Conservation (phyloP, 2,797 vertebrate species). For the Sebastes goodei region DNA sequence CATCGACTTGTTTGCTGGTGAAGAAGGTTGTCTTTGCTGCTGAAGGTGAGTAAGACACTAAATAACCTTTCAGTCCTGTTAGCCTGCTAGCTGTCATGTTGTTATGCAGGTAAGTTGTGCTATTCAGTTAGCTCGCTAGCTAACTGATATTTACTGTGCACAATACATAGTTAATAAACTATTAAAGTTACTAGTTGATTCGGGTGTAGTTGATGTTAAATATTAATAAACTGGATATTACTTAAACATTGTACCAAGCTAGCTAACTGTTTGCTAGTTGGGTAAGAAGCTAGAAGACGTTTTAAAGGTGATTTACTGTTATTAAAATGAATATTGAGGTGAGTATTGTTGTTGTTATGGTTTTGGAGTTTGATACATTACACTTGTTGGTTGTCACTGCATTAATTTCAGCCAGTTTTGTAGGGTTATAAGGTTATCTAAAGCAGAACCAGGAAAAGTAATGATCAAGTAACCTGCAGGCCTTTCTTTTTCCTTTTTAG, state of each 20-base stretch:
- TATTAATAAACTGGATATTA: not conserved
- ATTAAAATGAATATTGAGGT: not conserved
- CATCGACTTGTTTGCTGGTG: conserved; percentile 11
- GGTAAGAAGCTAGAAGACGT: conserved; percentile 16
- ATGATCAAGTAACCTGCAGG: not conserved
- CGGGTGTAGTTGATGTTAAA: not conserved
- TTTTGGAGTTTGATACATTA: not conserved
- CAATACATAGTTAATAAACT: not conserved
- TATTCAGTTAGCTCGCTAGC: conserved; percentile 45
- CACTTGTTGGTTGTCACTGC: conserved; percentile 26
- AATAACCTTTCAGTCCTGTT: conserved; percentile 10
- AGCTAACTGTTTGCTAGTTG: conserved; percentile 17
- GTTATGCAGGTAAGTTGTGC: conserved; percentile 71
- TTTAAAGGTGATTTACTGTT: not conserved
- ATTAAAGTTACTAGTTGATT: not conserved
- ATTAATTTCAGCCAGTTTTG: not conserved
- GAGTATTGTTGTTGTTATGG: not conserved
- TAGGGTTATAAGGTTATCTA: not conserved
- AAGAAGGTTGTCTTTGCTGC: not conserved
- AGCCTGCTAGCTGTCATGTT: conserved; percentile 62
- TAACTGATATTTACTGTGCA: conserved; percentile 6
- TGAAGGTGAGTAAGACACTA: conserved; percentile 46
- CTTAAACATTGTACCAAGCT: conserved; percentile 7
- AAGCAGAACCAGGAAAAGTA: not conserved
- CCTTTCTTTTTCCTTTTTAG: not conserved